phyloP scores from a whole-genome alignment of 2,888 invertebrate species.

The Eristalis arbustorum region DNA sequence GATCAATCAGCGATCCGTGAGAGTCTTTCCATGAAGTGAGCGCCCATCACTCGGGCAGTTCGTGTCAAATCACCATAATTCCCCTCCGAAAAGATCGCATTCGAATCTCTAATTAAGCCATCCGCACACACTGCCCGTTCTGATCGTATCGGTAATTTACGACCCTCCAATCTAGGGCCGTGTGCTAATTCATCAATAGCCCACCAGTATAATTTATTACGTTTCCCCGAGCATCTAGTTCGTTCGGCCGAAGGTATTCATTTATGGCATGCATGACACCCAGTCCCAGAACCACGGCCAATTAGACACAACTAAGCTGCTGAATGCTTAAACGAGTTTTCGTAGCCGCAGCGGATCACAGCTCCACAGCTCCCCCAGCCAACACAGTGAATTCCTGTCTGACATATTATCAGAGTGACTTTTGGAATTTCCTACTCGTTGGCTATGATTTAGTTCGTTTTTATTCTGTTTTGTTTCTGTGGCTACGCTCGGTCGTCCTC shows the following conservation, averaged over 20 bases:
- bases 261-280: slow-evolving; percentile 33
- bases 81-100: not conserved
- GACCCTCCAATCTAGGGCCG: not conserved
- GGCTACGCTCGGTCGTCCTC: not conserved
- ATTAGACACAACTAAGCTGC: slow-evolving; percentile 44
- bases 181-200: slow-evolving; percentile 3
- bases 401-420: slow-evolving; percentile 56
- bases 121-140: not conserved
- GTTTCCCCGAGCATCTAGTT: slow-evolving; percentile 18
- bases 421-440: slow-evolving; percentile 52
- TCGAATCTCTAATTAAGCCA: not conserved
- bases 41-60: not conserved
- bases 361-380: too few species aligned
- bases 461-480: slow-evolving; percentile 12
- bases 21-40: not conserved
- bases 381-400: slow-evolving; percentile 60
- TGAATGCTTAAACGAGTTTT: slow-evolving; percentile 50
- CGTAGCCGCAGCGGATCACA: too few species aligned
- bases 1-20: not conserved
- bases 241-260: slow-evolving; percentile 8
- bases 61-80: not conserved
- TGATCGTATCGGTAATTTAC: not conserved
- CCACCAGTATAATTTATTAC: slow-evolving; percentile 14
- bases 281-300: slow-evolving; percentile 39
- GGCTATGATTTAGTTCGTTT: slow-evolving; percentile 57